Conservation (phyloP, 2,888 invertebrate species). For the Tachina grossa region DNA sequence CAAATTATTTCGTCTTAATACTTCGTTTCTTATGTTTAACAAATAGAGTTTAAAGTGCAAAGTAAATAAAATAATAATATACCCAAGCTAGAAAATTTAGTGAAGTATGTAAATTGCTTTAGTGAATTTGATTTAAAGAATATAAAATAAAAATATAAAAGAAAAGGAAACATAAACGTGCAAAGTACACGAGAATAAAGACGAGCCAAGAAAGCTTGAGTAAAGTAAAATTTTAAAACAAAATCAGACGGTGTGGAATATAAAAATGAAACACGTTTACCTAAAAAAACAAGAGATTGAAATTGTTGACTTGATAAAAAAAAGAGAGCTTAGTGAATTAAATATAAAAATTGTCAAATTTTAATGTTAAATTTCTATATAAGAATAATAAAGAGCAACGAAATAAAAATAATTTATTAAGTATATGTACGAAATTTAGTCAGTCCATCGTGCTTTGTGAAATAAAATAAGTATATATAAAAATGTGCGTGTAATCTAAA, state of each 20-base stretch:
- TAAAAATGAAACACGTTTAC: conserved; percentile 60
- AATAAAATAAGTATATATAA: not conserved
- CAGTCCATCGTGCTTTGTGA: not conserved
- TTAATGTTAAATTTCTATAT: not conserved
- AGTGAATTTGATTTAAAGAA: conserved; percentile 21
- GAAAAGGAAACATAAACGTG: conserved; percentile 33
- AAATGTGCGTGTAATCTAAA: not conserved
- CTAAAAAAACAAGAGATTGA: conserved; percentile 10
- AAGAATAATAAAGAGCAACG: not conserved
- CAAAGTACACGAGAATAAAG: conserved; percentile 35
- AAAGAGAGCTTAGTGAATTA: not conserved
- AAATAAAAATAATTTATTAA: conserved; percentile 46
- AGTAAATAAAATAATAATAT: conserved; percentile 18
- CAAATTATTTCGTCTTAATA: not conserved
- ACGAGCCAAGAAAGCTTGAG: conserved; percentile 44
- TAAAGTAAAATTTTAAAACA: conserved; percentile 52
- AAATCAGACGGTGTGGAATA: conserved; percentile 11
- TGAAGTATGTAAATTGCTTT: conserved; percentile 21
- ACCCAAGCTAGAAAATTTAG: not conserved
- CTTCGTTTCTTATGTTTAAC: not conserved
- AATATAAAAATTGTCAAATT: not conserved
- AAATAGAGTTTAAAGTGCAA: conserved; percentile 57
- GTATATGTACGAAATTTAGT: not conserved
- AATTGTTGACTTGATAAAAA: not conserved
- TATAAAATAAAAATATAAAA: conserved; percentile 7